These are phyloP conservation scores for Prosapia bicincta DNA, from an alignment of 2,888 invertebrate species.

Conservation along the genomic window DNA sequence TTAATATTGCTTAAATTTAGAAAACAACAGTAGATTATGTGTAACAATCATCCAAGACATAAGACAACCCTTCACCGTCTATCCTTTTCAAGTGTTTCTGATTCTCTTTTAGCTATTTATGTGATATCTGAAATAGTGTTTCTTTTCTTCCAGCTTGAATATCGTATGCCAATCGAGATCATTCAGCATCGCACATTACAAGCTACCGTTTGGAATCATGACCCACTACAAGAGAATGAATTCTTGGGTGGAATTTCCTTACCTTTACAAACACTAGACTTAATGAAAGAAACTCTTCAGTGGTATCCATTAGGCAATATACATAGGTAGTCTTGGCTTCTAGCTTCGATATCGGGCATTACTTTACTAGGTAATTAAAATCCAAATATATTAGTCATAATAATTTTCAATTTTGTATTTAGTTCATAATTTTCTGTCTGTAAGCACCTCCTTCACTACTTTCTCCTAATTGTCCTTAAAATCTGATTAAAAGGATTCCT, in stretches of 20 bases:
- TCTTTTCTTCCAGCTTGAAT: slow-evolving; percentile 66
- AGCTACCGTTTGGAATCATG: slow-evolving; percentile 94
- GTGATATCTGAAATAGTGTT: background rate
- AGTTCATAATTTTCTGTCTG: too few species aligned
- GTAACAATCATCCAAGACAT: too few species aligned
- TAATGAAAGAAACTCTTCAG: slow-evolving; percentile 73
- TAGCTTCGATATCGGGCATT: background rate
- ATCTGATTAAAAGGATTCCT: too few species aligned
- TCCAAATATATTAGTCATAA: background rate
- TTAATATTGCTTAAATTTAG: too few species aligned
- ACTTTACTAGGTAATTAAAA: background rate
- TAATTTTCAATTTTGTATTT: too few species aligned
- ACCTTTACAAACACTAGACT: slow-evolving; percentile 66
- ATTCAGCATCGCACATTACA: slow-evolving; percentile 74
- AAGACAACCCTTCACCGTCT: background rate
- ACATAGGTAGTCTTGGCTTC: slow-evolving; percentile 27
- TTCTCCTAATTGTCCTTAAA: too few species aligned
- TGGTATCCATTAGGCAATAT: slow-evolving; percentile 75
- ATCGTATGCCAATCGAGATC: slow-evolving; percentile 77
- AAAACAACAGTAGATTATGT: too few species aligned
- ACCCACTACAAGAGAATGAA: slow-evolving; percentile 90
- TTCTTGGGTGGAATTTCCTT: slow-evolving; percentile 90
- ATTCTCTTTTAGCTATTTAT: background rate
- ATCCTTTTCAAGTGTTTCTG: background rate
- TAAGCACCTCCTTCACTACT: too few species aligned